Base-by-base conservation (phyloP, 2,888 invertebrate genomes). In the Drosophila peninsularis region DNA sequence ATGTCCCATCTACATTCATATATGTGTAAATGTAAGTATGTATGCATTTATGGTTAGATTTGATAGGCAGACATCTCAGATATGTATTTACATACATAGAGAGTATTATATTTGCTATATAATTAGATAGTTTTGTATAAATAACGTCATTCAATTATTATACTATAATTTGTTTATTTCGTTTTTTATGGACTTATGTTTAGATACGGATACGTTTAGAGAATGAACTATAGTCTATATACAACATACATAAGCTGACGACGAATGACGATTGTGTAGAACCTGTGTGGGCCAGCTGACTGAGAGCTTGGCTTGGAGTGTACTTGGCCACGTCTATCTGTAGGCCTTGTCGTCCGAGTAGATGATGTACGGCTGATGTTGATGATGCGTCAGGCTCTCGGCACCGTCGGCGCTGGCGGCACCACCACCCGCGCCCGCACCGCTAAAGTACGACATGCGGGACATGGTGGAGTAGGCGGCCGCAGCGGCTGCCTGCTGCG, bases 391-490 rank as follows among this genome's bases (percentile, higher is more conserved):
- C 63, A 69, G 70, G 94, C 80, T 90, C 66, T 71, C 91, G 73
- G 64, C 90, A 67, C 82, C 81, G 87, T 79, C 80, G 11, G 66
- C 90, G 94, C 76, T 93, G 93, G 37, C 52, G 10, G 52, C 36
- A 1, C 52, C 52, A 0, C 73, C 52, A 1, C 73, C 39, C 57
- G 75, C 67, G 2, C 63, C 92, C 92, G 61, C 82, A 5, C 92
- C 92, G 13, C 92, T 91, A 87, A 94, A 94, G 79, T 94, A 94
- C 5, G 94, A 93, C 82, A 93, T 90, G 92, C 96, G 86, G 82
- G 95, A 93, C 93, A 96, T 93, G 11, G 94, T 93, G 80, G 96
- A 93, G 92, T 95, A 93, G 85, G 95, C 92, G 90, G 93, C 82
- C 5, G 80, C 82, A 0, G 76, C 76, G 1, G 79, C 76, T 4